Evolutionary conservation across 1,140 invertebrate genomes (phyloP), one percentile per base, ranked within the genome.

Genomic region (Procambarus clarkii): DNA sequence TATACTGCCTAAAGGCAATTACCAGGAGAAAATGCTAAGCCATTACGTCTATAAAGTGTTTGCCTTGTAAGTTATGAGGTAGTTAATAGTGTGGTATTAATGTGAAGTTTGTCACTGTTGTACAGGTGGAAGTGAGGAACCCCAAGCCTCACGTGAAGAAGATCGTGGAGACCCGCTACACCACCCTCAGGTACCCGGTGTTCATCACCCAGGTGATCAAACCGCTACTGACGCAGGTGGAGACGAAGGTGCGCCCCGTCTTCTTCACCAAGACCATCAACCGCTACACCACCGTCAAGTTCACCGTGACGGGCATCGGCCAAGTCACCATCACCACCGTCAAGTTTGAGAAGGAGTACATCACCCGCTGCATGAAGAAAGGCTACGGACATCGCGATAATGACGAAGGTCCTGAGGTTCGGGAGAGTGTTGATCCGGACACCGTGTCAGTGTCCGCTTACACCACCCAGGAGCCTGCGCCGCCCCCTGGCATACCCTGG

Each of bases 121-220:
- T 8, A 3, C 92, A 93, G 92, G 91, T 93, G 71, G 92, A 93
- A 50, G 91, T 93, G n/a, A 24, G 89, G 15, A 93, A 93, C 45
- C 92, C 92, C 0, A 81, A 91, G 45, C 92, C 92, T 15, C 91
- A 93, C 50, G 84, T 93, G 45, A 91, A 93, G 78, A 93, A 92
- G 64, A 74, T 92, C 3, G 91, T 87, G n/a, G 92, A 93, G 77
- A 93, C 92, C 11, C 90, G 92, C 5, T 92, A 93, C 83, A 93
- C 92, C 24, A 93, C 92, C 78, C 89, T 93, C 48, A 86, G 92
- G 44, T 93, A 93, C 60, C 92, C 92, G 15, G 92, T 93, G 9
- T 93, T 93, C 87, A 93, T 93, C 78, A 93, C 92, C 2, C 92
- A 93, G 77, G 92, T 93, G 21, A 92, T 93, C 86, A 93, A 93